Evolutionary conservation across 2,888 invertebrate genomes (phyloP).

Genomic region (Slavum lentiscoides): DNA sequence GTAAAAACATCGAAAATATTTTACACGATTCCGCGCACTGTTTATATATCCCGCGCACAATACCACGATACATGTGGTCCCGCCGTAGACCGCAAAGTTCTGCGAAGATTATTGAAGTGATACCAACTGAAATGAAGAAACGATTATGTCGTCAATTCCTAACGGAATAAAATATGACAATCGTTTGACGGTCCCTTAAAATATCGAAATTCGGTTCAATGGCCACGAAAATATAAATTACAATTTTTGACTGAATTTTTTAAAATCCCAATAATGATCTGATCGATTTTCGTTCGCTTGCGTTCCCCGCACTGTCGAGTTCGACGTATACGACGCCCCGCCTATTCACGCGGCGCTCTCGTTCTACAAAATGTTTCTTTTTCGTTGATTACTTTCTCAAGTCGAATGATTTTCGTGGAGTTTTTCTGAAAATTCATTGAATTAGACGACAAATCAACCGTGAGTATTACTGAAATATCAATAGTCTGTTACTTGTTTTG

Average conservation of each 20-base stretch:
- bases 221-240: neutral
- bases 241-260: neutral
- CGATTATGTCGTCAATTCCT: neutral
- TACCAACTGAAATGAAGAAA: neutral
- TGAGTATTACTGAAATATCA: conserved; percentile 20
- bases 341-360: conserved; percentile 43
- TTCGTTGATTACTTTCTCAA: neutral
- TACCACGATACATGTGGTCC: too few relatives aligned
- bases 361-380: conserved; percentile 35
- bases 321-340: conserved; percentile 21
- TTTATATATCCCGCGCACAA: neutral
- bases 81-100: too few relatives aligned
- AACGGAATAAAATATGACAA: neutral
- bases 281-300: neutral
- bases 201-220: too few relatives aligned
- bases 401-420: neutral
- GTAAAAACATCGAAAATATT: too few relatives aligned
- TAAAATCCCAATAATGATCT: neutral
- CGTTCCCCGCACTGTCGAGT: conserved; percentile 16
- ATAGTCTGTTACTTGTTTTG: neutral
- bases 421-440: conserved; percentile 22
- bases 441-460: neutral
- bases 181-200: neutral
- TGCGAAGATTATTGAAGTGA: neutral
- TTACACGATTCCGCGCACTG: too few relatives aligned